These are phyloP conservation scores for Ligdia adustata DNA, from an alignment of 2,888 invertebrate species.

Conservation along the genomic window DNA sequence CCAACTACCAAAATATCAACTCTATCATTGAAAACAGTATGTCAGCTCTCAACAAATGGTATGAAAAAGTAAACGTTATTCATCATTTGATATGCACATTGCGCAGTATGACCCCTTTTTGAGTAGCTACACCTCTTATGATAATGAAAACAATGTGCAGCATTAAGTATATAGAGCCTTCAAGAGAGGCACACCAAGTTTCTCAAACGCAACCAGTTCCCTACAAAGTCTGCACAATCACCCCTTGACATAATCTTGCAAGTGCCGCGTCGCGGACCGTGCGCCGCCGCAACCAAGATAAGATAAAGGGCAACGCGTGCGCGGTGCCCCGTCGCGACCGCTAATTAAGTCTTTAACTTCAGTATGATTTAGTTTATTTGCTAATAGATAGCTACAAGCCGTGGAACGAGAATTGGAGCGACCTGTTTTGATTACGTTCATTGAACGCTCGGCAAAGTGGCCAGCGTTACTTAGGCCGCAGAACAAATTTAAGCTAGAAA, in stretches of 20 bases:
- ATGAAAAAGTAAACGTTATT: too few relatives aligned
- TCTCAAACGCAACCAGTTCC: slow-evolving; percentile 8
- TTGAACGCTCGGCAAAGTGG: background rate
- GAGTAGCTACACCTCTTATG: too few relatives aligned
- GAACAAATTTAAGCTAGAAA: too few relatives aligned
- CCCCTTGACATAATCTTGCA: slow-evolving; percentile 22
- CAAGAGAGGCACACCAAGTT: too few relatives aligned
- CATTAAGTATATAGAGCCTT: too few relatives aligned
- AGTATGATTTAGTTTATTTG: slow-evolving; percentile 67
- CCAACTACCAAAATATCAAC: too few relatives aligned
- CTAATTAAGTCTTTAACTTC: slow-evolving; percentile 81
- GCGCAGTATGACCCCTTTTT: too few relatives aligned
- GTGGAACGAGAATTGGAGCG: slow-evolving; percentile 29
- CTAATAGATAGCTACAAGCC: slow-evolving; percentile 58
- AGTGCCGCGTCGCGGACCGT: slow-evolving; percentile 50
- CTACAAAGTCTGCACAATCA: slow-evolving; percentile 7
- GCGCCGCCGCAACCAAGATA: slow-evolving; percentile 46
- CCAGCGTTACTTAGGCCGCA: too few relatives aligned
- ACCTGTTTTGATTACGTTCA: slow-evolving; percentile 22
- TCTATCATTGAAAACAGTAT: too few relatives aligned
- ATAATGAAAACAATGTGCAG: too few relatives aligned
- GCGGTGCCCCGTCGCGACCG: slow-evolving; percentile 70
- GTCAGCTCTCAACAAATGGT: too few relatives aligned
- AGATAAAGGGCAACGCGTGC: slow-evolving; percentile 54
- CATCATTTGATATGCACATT: too few relatives aligned